phyloP scores from a whole-genome alignment of 2,113 vertebrate genomes.

The Cottus gobio region DNA sequence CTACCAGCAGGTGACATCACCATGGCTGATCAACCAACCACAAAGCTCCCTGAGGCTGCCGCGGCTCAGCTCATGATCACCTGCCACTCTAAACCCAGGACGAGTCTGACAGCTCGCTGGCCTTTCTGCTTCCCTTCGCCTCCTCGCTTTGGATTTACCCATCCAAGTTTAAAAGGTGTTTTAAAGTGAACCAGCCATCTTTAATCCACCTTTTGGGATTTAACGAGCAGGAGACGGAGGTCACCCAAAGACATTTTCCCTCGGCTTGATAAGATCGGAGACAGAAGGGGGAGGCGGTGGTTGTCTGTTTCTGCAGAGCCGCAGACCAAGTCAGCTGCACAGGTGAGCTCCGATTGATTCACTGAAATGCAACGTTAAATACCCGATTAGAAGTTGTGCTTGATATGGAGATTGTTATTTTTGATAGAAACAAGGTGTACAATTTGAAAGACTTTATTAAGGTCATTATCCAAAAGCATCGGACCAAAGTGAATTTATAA shows the following conservation, averaged over 20 bases:
- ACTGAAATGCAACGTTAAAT: not conserved
- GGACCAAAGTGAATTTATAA: not conserved
- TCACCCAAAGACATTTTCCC: slow-evolving; percentile 11
- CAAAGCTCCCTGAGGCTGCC: slow-evolving; percentile 25
- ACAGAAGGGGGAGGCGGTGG: not conserved
- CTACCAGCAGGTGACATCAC: slow-evolving; percentile 37
- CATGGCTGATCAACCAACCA: slow-evolving; percentile 46
- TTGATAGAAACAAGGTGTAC: not conserved
- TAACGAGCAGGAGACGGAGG: not conserved
- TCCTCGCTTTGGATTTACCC: not conserved
- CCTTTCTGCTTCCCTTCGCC: not conserved
- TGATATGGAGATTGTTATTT: not conserved
- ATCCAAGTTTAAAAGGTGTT: not conserved
- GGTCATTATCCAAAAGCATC: not conserved
- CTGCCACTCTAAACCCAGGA: slow-evolving; percentile 27
- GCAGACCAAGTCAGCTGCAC: slow-evolving; percentile 15
- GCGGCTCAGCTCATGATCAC: slow-evolving; percentile 47
- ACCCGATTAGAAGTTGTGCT: not conserved
- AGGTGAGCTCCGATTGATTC: slow-evolving; percentile 41
- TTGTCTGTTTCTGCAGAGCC: slow-evolving; percentile 23
- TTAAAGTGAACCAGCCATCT: not conserved
- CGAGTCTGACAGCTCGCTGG: not conserved
- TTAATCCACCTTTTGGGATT: not conserved
- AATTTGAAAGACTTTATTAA: not conserved
- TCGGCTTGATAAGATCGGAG: slow-evolving; percentile 14